Conservation (phyloP, 2,888 invertebrate genomes). For the Theretra japonica region DNA sequence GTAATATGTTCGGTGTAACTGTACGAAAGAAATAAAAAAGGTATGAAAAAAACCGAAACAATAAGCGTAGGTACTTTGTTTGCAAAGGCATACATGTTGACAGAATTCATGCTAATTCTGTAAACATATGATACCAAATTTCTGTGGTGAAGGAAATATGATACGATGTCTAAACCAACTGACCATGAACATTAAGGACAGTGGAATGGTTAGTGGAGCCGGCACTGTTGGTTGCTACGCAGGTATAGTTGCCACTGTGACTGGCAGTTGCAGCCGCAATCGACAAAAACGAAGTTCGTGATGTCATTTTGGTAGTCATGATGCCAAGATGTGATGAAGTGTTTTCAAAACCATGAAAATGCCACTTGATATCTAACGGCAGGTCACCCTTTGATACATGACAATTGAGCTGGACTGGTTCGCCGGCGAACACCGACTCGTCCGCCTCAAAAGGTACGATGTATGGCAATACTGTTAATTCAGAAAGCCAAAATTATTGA, state of each 20-base stretch:
- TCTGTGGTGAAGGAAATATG: slow-evolving; percentile 51
- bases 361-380: slow-evolving; percentile 90
- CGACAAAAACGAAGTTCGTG: slow-evolving; percentile 88
- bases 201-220: slow-evolving; percentile 88
- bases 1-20: slow-evolving; percentile 86
- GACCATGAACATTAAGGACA: slow-evolving; percentile 84
- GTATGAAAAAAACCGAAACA: slow-evolving; percentile 50
- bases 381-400: slow-evolving; percentile 90
- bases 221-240: slow-evolving; percentile 89
- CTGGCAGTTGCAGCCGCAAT: slow-evolving; percentile 88
- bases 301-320: slow-evolving; percentile 86
- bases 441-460: slow-evolving; percentile 88
- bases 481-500: slow-evolving; percentile 76
- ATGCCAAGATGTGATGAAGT: slow-evolving; percentile 85
- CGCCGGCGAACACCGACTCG: slow-evolving; percentile 88
- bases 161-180: slow-evolving; percentile 66
- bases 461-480: slow-evolving; percentile 87
- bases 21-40: slow-evolving; percentile 51
- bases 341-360: slow-evolving; percentile 87
- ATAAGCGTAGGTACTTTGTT: slow-evolving; percentile 53
- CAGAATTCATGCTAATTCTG: slow-evolving; percentile 75
- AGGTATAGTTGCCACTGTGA: slow-evolving; percentile 91
- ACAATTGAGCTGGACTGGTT: slow-evolving; percentile 88
- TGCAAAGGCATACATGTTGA: slow-evolving; percentile 55
- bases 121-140: slow-evolving; percentile 60